Conservation (phyloP, 2,113 vertebrate genomes). For the Carassius carassius region DNA sequence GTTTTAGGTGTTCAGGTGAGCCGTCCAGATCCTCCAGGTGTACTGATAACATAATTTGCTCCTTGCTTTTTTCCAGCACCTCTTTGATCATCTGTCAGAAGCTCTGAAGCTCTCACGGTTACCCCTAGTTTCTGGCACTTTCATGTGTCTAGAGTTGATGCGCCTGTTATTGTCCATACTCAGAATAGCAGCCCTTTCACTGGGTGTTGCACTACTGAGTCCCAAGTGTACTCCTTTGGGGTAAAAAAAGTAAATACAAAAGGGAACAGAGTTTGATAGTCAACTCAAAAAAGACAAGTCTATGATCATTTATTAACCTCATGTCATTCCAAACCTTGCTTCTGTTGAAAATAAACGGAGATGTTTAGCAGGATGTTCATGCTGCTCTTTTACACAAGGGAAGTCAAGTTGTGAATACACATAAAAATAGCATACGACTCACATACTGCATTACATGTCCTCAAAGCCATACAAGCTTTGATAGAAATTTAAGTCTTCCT, state of each 20-base stretch:
- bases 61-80: background rate
- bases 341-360: background rate
- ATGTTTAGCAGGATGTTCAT: background rate
- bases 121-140: background rate
- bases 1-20: constrained; percentile 2
- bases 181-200: background rate
- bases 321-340: background rate
- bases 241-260: background rate
- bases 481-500: background rate
- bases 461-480: background rate
- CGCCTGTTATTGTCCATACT: background rate
- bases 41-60: constrained; percentile 1
- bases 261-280: background rate
- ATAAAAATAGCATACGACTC: background rate
- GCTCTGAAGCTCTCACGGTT: background rate
- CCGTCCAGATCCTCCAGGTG: background rate
- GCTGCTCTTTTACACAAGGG: background rate
- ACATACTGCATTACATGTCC: background rate
- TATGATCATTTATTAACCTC: background rate
- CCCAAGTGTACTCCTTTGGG: background rate
- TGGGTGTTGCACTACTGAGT: background rate
- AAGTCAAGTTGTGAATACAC: background rate
- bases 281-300: background rate
- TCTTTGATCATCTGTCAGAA: constrained; percentile 42
- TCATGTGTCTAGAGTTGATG: background rate